A percentile compares a stretch with the other conserved stretches of the same genome.
Conservation (phyloP, 2,113 vertebrate genomes). For the Promerops cafer region DNA sequence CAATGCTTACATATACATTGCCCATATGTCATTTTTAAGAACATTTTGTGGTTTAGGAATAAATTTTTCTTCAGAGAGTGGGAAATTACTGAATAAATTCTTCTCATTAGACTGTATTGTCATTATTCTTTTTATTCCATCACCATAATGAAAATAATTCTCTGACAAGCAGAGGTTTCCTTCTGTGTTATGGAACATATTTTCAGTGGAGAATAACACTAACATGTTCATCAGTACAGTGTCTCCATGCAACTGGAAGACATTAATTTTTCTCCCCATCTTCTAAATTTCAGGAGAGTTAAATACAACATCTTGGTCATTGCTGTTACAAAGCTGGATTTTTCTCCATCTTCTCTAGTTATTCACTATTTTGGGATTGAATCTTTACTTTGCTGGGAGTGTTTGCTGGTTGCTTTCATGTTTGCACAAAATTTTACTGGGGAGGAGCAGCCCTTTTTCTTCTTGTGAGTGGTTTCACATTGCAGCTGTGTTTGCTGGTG, state of each 20-base stretch:
- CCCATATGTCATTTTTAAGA: neutral
- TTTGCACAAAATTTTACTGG: neutral
- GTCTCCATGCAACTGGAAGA: neutral
- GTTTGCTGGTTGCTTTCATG: neutral
- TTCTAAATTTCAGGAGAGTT: neutral
- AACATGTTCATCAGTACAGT: neutral
- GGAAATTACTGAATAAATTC: neutral
- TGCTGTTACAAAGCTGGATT: neutral
- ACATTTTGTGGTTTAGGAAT: neutral
- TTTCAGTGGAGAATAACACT: neutral
- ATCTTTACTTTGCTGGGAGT: neutral
- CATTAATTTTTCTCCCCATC: accelerated
- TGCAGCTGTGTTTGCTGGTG: constrained; percentile 50
- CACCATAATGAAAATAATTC: neutral
- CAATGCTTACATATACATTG: accelerated
- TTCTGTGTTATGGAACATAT: neutral
- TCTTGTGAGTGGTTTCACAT: neutral
- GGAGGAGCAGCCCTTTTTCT: neutral
- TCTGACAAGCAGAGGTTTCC: neutral
- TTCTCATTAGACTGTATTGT: neutral
- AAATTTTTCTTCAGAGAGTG: neutral
- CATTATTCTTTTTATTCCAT: neutral
- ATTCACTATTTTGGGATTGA: neutral
- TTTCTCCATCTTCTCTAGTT: neutral
- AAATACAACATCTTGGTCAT: neutral